Evolutionary conservation across 2,113 vertebrate genomes (phyloP), one percentile per base, ranked within the genome.

Genomic region (Rhinogobius similis): DNA sequence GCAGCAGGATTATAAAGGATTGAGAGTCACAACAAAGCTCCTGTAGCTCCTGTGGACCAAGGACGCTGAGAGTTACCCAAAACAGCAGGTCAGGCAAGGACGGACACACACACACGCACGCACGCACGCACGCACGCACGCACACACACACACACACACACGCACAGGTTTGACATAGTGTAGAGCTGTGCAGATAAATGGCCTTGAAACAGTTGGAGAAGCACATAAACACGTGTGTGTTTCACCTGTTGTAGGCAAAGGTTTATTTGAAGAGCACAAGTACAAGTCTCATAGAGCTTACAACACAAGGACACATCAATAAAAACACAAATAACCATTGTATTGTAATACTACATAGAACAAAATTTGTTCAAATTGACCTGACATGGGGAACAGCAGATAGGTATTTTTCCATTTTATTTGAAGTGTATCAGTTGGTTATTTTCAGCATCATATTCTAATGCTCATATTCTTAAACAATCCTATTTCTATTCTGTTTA

Each of bases 21-120:
- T 39, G n/a, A 62, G n/a, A 23, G 36, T 43, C 62, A 63, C 62
- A 63, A 63, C 62, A 63, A 13, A 62, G 16, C 50, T 52, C 44
- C 0, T 67, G 50, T 73, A 9, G 21, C 14, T 53, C 52, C 39
- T 70, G 48, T 16, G 50, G 1, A 39, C 4, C 38, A 64, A 87
- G 80, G 78, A 73, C 55, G 10, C 23, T 1, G 36, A 23, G 18
- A 58, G 62, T 27, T 68, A 38, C 68, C 78, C 75, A 76, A 77
- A 85, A 81, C 77, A 87, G 62, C 20, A 21, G 1, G 29, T 52
- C 44, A 79, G 75, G 69, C 48, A 0, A 83, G 59, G 74, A 41
- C 36, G 16, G 8, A 21, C 20, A 8, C 21, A 7, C 59, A 63
- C 70, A 70, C 75, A 68, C 27, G 55, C 18, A 48, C 46, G 10